Conservation (phyloP, 2,113 vertebrate species). For the Mesitornis unicolor region DNA sequence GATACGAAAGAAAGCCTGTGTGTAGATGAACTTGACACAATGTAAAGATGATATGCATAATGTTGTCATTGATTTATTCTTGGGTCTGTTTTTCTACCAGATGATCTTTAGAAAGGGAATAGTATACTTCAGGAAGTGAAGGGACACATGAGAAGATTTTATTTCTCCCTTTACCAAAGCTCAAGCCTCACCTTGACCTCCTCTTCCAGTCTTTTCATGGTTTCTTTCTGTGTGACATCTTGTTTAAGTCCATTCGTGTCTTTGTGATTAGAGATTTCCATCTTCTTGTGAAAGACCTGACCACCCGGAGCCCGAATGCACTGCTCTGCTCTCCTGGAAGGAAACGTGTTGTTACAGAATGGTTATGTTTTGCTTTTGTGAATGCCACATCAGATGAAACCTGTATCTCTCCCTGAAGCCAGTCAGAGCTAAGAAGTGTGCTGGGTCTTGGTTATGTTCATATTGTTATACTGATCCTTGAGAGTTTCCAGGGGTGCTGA, state of each 20-base stretch:
- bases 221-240: not conserved
- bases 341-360: not conserved
- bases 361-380: not conserved
- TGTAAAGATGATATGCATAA: not conserved
- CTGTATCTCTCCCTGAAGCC: not conserved
- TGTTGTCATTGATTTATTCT: not conserved
- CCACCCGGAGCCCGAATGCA: rapidly evolving
- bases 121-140: not conserved
- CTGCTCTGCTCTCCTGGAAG: not conserved
- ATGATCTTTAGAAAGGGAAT: not conserved
- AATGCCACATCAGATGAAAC: not conserved
- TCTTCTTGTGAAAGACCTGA: not conserved
- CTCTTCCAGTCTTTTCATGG: not conserved
- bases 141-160: not conserved
- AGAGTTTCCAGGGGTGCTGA: not conserved
- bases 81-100: not conserved
- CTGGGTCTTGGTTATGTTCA: not conserved
- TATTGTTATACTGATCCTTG: not conserved
- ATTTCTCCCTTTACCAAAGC: not conserved
- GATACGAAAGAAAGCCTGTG: not conserved
- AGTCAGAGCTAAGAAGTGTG: not conserved
- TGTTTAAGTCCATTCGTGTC: not conserved
- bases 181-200: not conserved
- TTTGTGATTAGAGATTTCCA: not conserved
- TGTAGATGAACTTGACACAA: not conserved